Conservation (phyloP, 2,113 vertebrate genomes). For the Tragelaphus scriptus region DNA sequence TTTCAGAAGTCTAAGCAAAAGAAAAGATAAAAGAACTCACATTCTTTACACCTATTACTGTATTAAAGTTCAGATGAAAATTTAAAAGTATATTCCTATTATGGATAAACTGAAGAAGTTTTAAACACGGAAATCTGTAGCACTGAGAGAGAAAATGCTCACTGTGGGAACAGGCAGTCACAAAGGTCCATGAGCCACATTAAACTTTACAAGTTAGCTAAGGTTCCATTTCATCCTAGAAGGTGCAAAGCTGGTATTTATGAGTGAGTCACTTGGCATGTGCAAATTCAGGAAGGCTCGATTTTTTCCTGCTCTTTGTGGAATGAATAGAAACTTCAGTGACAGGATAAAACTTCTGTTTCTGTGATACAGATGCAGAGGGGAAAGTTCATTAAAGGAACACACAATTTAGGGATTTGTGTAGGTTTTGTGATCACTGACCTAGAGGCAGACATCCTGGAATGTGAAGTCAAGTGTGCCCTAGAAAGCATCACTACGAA, state of each 20-base stretch:
- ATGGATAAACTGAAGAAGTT: background rate
- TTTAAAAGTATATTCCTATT: background rate
- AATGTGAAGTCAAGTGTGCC: too few species aligned
- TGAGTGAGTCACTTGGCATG: background rate
- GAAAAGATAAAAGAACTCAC: constrained; percentile 26
- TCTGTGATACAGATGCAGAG: background rate
- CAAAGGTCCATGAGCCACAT: background rate
- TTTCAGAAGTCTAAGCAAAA: constrained; percentile 88
- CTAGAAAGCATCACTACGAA: too few species aligned
- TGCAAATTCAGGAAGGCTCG: background rate
- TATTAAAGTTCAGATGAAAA: background rate
- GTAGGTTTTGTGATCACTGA: background rate
- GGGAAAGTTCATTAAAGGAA: background rate
- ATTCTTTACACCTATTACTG: background rate
- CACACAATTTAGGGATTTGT: background rate
- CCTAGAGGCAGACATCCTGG: too few species aligned
- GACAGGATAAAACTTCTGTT: background rate
- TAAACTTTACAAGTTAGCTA: background rate
- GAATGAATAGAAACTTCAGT: background rate
- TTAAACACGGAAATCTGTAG: background rate
- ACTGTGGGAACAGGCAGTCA: background rate
- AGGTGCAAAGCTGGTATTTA: background rate
- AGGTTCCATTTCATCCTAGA: background rate
- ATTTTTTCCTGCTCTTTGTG: background rate
- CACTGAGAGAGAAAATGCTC: background rate